phyloP scores from a whole-genome alignment of 2,888 invertebrate genomes.

The Pycnomerus fuliginosus region DNA sequence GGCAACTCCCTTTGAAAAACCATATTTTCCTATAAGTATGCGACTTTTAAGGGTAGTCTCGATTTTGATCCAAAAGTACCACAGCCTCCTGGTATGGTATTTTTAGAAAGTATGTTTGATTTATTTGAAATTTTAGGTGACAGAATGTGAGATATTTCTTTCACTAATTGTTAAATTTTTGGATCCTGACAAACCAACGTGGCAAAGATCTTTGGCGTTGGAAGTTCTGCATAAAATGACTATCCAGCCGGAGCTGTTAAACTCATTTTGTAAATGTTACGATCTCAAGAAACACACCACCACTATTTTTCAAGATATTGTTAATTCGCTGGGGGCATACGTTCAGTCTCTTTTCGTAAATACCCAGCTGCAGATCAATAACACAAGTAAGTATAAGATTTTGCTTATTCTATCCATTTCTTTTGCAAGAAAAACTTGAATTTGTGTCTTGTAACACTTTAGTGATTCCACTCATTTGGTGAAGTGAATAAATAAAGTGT shows the following conservation, averaged over 20 bases:
- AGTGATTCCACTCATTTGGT: no score
- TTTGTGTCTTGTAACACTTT: no score
- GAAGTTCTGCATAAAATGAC: conserved; percentile 96
- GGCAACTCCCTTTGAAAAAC: conserved; percentile 76
- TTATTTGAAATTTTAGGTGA: conserved; percentile 62
- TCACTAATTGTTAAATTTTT: conserved; percentile 95
- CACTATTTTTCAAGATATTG: conserved; percentile 92
- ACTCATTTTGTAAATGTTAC: conserved; percentile 92
- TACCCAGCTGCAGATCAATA: conserved; percentile 60
- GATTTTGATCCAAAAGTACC: conserved; percentile 90
- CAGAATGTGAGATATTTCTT: conserved; percentile 98
- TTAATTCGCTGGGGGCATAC: conserved; percentile 89
- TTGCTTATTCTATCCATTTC: conserved; percentile 5
- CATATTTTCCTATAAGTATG: conserved; percentile 97
- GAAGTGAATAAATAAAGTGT: no score
- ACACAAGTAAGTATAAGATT: conserved; percentile 47
- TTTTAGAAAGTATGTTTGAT: conserved; percentile 1
- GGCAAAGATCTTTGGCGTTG: conserved; percentile 93
- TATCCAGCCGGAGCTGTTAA: conserved; percentile 81
- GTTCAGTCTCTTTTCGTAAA: conserved; percentile 88
- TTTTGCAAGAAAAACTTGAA: no score
- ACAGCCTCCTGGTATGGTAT: conserved; percentile 76
- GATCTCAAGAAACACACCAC: conserved; percentile 93
- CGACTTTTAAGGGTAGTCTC: conserved; percentile 89
- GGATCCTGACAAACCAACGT: conserved; percentile 94